A percentile compares a stretch with the other conserved stretches of the same genome.
phyloP scores from a whole-genome alignment of 2,888 invertebrate species.

The Philereme transversata region DNA sequence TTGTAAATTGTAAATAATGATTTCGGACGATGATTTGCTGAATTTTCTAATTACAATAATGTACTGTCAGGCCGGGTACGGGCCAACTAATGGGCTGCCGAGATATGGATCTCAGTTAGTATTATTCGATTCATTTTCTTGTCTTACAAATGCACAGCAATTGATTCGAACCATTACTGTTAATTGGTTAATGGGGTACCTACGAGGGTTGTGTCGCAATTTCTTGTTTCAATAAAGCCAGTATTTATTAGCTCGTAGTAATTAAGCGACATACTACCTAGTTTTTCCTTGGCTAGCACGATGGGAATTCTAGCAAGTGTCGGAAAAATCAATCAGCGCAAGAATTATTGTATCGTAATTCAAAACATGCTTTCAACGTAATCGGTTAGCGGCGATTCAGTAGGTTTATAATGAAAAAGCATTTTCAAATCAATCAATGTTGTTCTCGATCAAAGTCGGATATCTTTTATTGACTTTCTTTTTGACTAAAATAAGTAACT shows the following conservation, averaged over 20 bases:
- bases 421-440: too few species aligned
- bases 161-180: constrained; percentile 58
- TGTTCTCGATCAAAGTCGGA: too few species aligned
- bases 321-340: constrained; percentile 67
- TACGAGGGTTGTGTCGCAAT: constrained; percentile 64
- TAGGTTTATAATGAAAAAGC: too few species aligned
- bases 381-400: constrained; percentile 1
- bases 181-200: constrained; percentile 62
- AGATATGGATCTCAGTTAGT: constrained; percentile 51
- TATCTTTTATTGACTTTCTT: too few species aligned
- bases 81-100: constrained; percentile 42
- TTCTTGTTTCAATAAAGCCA: constrained; percentile 75
- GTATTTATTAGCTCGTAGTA: constrained; percentile 63
- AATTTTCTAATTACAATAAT: constrained; percentile 69
- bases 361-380: constrained; percentile 15
- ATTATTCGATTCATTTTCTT: constrained; percentile 47
- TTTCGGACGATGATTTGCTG: constrained; percentile 69
- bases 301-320: constrained; percentile 75
- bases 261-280: constrained; percentile 55
- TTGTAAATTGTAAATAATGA: constrained; percentile 67
- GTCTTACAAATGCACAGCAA: constrained; percentile 55
- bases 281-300: constrained; percentile 51
- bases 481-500: too few species aligned
- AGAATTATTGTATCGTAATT: constrained; percentile 39
- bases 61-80: constrained; percentile 41